Base-by-base conservation (phyloP, 2,888 invertebrate species). In the Molorchus minor region DNA sequence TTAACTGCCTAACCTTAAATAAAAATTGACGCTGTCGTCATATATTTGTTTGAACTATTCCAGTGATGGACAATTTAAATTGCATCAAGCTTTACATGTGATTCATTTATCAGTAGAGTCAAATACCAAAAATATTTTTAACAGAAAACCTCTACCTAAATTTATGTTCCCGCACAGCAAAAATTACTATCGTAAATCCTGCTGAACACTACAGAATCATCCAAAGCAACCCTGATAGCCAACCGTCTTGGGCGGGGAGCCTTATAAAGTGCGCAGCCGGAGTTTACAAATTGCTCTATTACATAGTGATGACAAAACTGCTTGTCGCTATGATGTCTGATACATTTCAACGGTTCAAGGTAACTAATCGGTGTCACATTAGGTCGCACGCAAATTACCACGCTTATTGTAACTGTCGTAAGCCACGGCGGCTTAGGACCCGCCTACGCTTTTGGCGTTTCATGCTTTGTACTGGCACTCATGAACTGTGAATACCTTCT, bases 291-390 rank as follows among this genome's bases (percentile, higher is more conserved):
- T 89, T 97, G 88, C 94, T 98, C 82, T 95, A 96, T 72, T 91
- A 96, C 80, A 93, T 98, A 84, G 97, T 98, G 80, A 89, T 98
- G 78, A 94, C 97, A 84, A 97, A 98, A 84, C 89, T 98, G 81
- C 91, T 98, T 82, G 98, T 98, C 88, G 98, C 98, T 85, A 97
- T 98, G 97, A 97, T 98, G 97, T 96, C 96, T 83, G 97, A 98
- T 87, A 98, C 98, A 77, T 98, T 98, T 83, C 97, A 98, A 83
- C 88, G 96, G 79, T 97, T 97, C 78, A 93, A 98, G 89, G 97
- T 98, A 88, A 87, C 19, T 12, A 30, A 52, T 52, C 20, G 41
- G 41, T 52, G 52, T 52, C 35, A 38, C 15, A 21, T 29, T 51
- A 51, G 40, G 38, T 21, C 17, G 40, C 52, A 52, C 52, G 30